phyloP scores from a whole-genome alignment of 1,140 invertebrate genomes.

The Nebria ingens region DNA sequence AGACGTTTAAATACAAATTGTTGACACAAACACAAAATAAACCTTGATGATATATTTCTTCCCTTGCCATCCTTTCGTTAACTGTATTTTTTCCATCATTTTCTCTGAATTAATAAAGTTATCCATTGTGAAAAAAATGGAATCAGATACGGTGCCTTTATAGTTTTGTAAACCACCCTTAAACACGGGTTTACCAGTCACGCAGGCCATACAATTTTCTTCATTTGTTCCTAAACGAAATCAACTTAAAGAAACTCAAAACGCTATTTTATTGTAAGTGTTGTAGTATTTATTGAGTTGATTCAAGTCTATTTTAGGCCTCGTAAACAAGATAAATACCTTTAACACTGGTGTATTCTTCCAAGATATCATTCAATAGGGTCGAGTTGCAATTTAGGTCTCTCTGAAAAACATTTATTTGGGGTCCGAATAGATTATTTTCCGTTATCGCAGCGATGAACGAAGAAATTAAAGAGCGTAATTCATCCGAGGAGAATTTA shows the following conservation, averaged over 20 bases:
- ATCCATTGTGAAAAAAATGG: constrained; percentile 70
- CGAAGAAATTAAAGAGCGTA: not conserved
- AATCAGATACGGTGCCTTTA: constrained; percentile 70
- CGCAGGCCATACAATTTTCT: constrained; percentile 57
- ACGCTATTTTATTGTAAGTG: no score
- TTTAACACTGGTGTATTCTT: no score
- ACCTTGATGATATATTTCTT: constrained; percentile 63
- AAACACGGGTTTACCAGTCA: constrained; percentile 76
- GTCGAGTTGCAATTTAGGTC: no score
- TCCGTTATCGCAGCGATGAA: constrained; percentile 6
- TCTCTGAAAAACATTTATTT: no score
- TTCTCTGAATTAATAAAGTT: constrained; percentile 66
- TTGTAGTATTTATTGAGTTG: no score
- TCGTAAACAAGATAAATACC: no score
- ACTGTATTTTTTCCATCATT: constrained; percentile 64
- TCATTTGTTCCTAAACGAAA: no score
- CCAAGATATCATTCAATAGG: no score
- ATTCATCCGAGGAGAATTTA: constrained; percentile 14
- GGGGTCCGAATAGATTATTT: not conserved
- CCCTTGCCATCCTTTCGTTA: constrained; percentile 52
- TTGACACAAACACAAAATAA: constrained; percentile 17
- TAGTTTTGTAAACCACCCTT: constrained; percentile 68
- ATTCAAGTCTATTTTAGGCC: no score
- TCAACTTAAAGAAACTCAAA: no score
- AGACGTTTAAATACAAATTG: constrained; percentile 21